Evolutionary conservation across 2,797 vertebrate species (phyloP), one percentile per base, ranked within the genome.

Genomic region (Scomberomorus guttatus): DNA sequence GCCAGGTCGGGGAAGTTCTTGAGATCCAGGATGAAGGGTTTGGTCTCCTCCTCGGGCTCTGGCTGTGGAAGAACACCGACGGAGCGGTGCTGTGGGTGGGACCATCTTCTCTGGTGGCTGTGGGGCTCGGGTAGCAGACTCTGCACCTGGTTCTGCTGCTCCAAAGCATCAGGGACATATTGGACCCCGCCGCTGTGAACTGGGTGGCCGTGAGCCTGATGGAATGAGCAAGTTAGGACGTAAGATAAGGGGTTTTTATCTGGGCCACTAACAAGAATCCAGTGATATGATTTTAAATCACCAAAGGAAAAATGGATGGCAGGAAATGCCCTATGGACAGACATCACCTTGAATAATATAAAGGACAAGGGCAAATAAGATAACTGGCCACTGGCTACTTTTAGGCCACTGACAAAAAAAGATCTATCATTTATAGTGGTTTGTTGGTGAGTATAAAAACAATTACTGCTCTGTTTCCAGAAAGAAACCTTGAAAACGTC

Each of bases 1-100:
- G 96, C 95, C 79, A 98, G 90, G 58, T 96, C 96, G 0, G 96
- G 97, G 42, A 98, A 94, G 86, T 96, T 97, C 90, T 97, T 96
- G 69, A 98, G 93, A 76, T 97, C 97, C 87, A 98, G 87, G 83
- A 97, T 81, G 55, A 97, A 97, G 6, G 96, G 96, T n/a, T 95
- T 90, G 51, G 83, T 94, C 74, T 97, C 96, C 64, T 95, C 95
- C 75, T 95, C 90, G 0, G 77, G 93, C 2, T 81, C 79, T 0
- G 44, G 92, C 82, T 94, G 7, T 0, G 93, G 93, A 17, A 94
- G 92, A 27, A 83, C 84, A 0, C 92, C 93, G n/a, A 89, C 89
- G 6, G 92, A 90, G 63, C 86, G 89, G 63, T 94, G 94, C 46
- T 95, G 96, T 1, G 92, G 78, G 42, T 95, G 96, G 18, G 93